phyloP scores from a whole-genome alignment of 2,113 vertebrate species.

The Candoia aspera region DNA sequence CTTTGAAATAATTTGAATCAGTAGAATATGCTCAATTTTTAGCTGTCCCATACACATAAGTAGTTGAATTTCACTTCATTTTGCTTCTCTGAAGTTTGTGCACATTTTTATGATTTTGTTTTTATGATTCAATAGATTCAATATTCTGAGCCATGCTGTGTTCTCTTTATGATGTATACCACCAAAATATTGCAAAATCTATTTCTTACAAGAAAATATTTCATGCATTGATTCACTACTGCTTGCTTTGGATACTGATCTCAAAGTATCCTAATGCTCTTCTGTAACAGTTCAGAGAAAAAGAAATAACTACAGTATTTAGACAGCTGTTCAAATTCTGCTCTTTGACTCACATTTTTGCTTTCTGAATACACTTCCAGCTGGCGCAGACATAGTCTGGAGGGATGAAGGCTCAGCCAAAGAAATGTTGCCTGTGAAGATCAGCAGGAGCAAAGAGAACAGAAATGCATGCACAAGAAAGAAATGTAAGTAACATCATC shows the following conservation, averaged over 20 bases:
- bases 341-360: conserved; percentile 16
- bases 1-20: neutral
- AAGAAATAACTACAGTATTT: neutral
- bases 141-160: neutral
- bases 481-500: neutral
- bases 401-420: conserved; percentile 3
- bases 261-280: neutral
- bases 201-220: neutral
- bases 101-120: too few species aligned
- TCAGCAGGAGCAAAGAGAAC: neutral
- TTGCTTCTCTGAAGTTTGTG: neutral
- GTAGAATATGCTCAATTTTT: neutral
- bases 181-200: neutral
- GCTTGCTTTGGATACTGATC: neutral
- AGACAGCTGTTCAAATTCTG: conserved; percentile 32
- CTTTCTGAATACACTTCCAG: conserved; percentile 16
- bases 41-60: neutral
- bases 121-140: neutral
- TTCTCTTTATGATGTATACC: neutral
- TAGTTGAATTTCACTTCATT: neutral
- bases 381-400: neutral
- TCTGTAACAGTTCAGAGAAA: neutral
- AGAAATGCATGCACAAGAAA: neutral
- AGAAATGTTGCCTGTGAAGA: neutral
- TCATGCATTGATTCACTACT: neutral